A percentile compares a stretch with the other conserved stretches of the same genome.
These are phyloP conservation scores for Cassiopea andromeda DNA, from an alignment of 30 jellyfish, hydroid and myxozoan species.

Conservation along the genomic window DNA sequence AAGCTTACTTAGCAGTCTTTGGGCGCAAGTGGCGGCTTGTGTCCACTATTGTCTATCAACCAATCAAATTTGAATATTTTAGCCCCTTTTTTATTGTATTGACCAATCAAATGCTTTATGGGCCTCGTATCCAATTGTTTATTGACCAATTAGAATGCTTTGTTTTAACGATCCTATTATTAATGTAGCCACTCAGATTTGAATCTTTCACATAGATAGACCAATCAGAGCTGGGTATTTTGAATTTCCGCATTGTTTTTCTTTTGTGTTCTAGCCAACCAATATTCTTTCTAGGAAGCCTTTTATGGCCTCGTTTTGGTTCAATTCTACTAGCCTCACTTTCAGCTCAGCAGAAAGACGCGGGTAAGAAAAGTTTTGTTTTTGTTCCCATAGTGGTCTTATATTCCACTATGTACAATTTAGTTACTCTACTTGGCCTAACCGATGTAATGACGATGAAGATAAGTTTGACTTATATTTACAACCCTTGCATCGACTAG, in stretches of 20 bases:
- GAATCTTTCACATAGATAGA: neutral
- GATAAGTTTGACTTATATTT: neutral
- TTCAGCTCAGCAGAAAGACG: neutral
- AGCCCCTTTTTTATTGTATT: neutral
- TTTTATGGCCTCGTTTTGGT: constrained; percentile 1
- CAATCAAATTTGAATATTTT: neutral
- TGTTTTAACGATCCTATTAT: neutral
- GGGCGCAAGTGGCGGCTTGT: neutral
- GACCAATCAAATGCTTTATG: neutral
- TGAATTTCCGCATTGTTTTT: neutral
- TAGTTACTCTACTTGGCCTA: neutral
- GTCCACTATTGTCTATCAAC: constrained; percentile 1
- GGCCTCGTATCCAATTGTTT: neutral
- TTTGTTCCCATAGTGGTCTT: neutral
- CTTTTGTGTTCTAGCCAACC: neutral
- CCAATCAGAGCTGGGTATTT: neutral
- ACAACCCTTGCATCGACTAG: neutral
- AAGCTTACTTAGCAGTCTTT: neutral
- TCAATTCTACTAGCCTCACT: constrained; percentile 1
- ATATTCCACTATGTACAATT: neutral
- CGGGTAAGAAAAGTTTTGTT: constrained; percentile 2
- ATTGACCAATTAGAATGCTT: neutral
- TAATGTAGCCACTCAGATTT: neutral
- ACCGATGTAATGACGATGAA: neutral
- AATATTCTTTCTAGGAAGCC: neutral